Base-by-base conservation (phyloP, 2,888 invertebrate genomes). In the Pyrochroa serraticornis region DNA sequence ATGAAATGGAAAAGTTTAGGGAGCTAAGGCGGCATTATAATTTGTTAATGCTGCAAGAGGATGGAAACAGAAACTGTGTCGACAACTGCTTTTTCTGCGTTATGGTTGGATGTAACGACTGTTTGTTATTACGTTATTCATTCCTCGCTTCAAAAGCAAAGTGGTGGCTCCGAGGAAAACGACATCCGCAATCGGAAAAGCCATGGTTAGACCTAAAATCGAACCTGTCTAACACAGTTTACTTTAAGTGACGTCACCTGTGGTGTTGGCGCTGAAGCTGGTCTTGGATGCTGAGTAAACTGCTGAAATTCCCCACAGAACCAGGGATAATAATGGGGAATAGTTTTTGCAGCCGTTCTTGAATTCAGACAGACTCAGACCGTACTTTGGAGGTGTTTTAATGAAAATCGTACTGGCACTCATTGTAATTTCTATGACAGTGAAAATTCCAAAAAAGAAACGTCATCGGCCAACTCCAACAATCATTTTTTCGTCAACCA, bases 251-350 rank as follows among this genome's bases (percentile, higher is more conserved):
- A 50, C 10, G 44, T 60, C 68, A 74, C 75, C 76, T 64, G 74
- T 70, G 46, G 71, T 60, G 61, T 73, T 74, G 30, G 67, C 53
- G 51, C 65, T 73, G 32, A 74, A 68, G 38, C 71, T 70, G 34
- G 68, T 67, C 50, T 72, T 71, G 12, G 74, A 70, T 3, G 73
- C 71, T 6, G 73, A 69, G 60, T 71, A 69, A 32, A 75, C 66
- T 22, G 75, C 71, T 7, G 71, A 69, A 22, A 75, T 61, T n/a
- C 71, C 57, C 75, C 76, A 74, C 48, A 75, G 58, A 9, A 73
- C 73, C 6, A 60, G 14, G 6, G 53, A 49, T 2, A 58, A 32
- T 0, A 44, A 10, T 32, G 48, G 48, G 1, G 52, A 30, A 3
- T 22, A 39, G 9, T 53, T 49, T 3, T 36, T 10, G 41, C 13